Evolutionary conservation across 1,140 invertebrate species (phyloP).

Genomic region (Ptiloglossa arizonensis): DNA sequence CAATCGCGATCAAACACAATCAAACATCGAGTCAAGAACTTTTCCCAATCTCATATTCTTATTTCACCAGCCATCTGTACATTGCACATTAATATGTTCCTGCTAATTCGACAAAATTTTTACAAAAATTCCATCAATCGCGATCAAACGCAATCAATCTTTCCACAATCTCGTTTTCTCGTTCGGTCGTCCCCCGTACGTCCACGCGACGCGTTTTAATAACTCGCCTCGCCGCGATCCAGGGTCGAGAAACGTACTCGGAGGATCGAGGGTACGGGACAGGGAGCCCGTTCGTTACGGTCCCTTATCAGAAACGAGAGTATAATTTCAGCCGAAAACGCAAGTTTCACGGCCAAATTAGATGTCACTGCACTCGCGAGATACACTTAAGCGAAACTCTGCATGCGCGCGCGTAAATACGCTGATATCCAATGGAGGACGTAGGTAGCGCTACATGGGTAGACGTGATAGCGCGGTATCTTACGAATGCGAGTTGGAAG

Average conservation of each 20-base stretch:
- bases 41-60: no score
- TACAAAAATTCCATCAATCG: no score
- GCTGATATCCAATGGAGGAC: background rate
- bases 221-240: background rate
- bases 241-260: background rate
- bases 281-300: background rate
- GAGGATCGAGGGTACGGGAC: background rate
- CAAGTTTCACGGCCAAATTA: slow-evolving; percentile 34
- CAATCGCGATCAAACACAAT: no score
- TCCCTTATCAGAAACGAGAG: slow-evolving; percentile 17
- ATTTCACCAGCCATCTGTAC: no score
- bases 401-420: slow-evolving; percentile 7
- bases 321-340: slow-evolving; percentile 37
- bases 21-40: no score
- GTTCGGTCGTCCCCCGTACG: no score
- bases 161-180: no score
- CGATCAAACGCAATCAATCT: no score
- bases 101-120: no score
- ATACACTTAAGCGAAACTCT: background rate
- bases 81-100: no score
- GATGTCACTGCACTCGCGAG: slow-evolving; percentile 4
- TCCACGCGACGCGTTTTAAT: slow-evolving; percentile 4
- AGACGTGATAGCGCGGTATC: slow-evolving; percentile 7
- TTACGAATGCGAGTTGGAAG: slow-evolving; percentile 5
- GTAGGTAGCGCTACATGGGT: background rate